Percentiles rank a stretch among this genome's conserved stretches.
These are phyloP conservation scores for Rhagonycha fulva DNA, from an alignment of 2,888 invertebrate genomes.

Conservation along the genomic window DNA sequence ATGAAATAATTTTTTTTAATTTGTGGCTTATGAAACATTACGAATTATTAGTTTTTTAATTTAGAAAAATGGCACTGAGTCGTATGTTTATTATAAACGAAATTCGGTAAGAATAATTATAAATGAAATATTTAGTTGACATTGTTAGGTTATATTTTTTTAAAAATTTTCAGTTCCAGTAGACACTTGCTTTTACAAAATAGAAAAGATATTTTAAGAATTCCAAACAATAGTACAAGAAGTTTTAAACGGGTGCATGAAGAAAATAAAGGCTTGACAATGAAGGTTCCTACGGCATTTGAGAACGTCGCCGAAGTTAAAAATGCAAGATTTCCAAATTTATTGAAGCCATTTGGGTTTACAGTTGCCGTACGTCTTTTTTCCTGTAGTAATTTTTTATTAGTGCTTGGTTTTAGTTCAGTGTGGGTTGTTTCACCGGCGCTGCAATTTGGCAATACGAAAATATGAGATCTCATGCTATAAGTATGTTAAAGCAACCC, in stretches of 20 bases:
- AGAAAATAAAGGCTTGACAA: conserved; percentile 35
- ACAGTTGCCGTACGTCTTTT: conserved; percentile 62
- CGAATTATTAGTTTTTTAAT: not conserved
- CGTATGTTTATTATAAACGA: conserved; percentile 43
- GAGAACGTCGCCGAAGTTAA: conserved; percentile 56
- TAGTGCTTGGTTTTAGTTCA: conserved; percentile 45
- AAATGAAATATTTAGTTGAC: conserved; percentile 4
- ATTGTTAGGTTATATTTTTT: conserved; percentile 4
- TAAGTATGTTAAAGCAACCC: conserved; percentile 58
- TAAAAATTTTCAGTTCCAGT: conserved; percentile 13
- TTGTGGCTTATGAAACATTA: not conserved
- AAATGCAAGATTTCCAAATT: conserved; percentile 54
- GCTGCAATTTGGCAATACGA: conserved; percentile 92
- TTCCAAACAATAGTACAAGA: conserved; percentile 28
- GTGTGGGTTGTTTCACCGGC: conserved; percentile 68
- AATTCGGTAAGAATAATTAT: conserved; percentile 37
- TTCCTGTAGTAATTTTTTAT: conserved; percentile 1
- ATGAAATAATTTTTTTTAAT: not conserved
- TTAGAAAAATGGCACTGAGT: conserved; percentile 44
- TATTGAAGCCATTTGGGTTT: conserved; percentile 68
- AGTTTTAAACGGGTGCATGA: conserved; percentile 33
- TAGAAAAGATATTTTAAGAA: conserved; percentile 17
- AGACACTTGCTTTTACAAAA: conserved; percentile 19
- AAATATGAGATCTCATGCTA: conserved; percentile 62
- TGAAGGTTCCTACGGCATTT: conserved; percentile 52